Evolutionary conservation across 2,797 vertebrate genomes (phyloP).

Genomic region (Coregonus sp.): DNA sequence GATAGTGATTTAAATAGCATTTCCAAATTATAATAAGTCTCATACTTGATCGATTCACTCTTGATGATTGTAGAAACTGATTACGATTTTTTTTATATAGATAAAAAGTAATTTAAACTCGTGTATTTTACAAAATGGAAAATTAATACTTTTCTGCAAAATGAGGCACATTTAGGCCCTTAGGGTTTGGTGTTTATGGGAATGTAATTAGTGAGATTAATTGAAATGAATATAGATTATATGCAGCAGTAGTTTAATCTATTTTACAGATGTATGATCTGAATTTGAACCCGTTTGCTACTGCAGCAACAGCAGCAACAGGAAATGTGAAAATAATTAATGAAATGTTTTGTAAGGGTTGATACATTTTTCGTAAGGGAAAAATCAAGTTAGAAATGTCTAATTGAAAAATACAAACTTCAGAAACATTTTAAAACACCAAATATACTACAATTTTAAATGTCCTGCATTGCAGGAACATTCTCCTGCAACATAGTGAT

Average conservation of each 20-base stretch:
- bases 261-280: neutral
- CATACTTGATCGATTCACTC: too few species aligned
- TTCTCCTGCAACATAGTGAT: too few species aligned
- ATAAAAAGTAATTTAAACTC: neutral
- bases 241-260: neutral
- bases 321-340: too few species aligned
- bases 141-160: neutral
- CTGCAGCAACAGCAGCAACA: too few species aligned
- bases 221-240: neutral
- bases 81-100: neutral
- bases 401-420: too few species aligned
- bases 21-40: neutral
- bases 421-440: too few species aligned
- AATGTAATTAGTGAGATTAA: conserved; percentile 5
- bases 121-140: neutral
- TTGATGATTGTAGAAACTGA: neutral
- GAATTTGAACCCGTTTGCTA: too few species aligned
- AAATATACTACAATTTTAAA: too few species aligned
- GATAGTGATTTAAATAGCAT: neutral
- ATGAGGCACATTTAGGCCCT: neutral
- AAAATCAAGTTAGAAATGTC: too few species aligned
- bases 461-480: too few species aligned
- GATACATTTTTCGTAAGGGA: too few species aligned
- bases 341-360: too few species aligned
- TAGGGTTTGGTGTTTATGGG: neutral